Evolutionary conservation across 2,113 vertebrate species (phyloP), one percentile per base, ranked within the genome.

Genomic region (Nicator chloris): DNA sequence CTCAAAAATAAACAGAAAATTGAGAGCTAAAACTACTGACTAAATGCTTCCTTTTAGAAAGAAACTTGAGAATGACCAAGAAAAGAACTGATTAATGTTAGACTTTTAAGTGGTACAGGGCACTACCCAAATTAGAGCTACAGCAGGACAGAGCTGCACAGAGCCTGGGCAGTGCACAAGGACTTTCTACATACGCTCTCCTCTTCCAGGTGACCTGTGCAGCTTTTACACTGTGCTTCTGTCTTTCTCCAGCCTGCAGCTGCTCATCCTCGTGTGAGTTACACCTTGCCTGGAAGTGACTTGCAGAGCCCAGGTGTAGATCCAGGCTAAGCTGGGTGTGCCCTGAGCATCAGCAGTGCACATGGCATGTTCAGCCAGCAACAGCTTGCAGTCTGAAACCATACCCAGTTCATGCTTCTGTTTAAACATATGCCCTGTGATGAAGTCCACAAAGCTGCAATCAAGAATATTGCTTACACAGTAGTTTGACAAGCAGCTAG

Each of bases 1-100:
- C 82, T 71, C 79, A 91, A 93, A 92, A 95, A 95, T 96, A 98
- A 95, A 88, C 86, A 90, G 70, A 83, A 92, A 94, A 76, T 40
- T 59, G 92, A 94, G 82, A 95, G 57, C 90, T 57, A 88, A 92
- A 97, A 65, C 72, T 93, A 90, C 61, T 57, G 69, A 87, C 47
- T 93, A 88, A 87, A 65, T 31, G 79, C 86, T 94, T 82, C 53
- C 72, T 96, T 92, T 85, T 63, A 88, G 85, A 95, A 96, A 71
- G 91, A 92, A 90, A 95, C 53, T 59, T 93, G 80, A 96, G 93
- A 94, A 85, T 64, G 33, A 83, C 57, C 50, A 78, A 64, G 77
- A 65, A 75, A 69, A 85, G 72, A 92, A 69, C 1, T 30, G 44
- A 91, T 76, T 86, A 53, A 47, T 2, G 4, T 69, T 71, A 84